Evolutionary conservation across 1,140 invertebrate genomes (phyloP), one percentile per base, ranked within the genome.

Genomic region (Drosophila mayri): DNA sequence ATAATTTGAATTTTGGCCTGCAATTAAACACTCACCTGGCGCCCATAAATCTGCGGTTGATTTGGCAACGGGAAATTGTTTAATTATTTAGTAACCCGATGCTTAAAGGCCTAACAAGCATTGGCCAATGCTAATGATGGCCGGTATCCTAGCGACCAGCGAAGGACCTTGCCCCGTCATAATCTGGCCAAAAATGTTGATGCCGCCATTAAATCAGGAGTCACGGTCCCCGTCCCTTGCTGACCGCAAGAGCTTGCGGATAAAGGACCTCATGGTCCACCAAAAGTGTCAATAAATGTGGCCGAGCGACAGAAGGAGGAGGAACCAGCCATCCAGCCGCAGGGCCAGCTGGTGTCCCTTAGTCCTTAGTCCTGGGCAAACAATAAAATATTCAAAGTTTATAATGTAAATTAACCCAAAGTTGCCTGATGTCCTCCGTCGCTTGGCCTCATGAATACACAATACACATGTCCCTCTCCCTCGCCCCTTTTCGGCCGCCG

Each of bases 381-480:
- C 84, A 88, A 88, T 88, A 88, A 88, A 88, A 88, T 88, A 88
- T 88, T 88, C 84, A 88, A 88, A 88, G 84, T 88, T 88, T 88
- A 88, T 88, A 88, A 90, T 88, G 84, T 90, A 88, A 88, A 88
- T 90, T 88, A 90, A 88, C 85, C 85, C 85, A 85, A 84, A 88
- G 79, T 90, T 67, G 66, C 73, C 67, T 30, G 60, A 64, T 76
- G 66, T 81, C 71, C 83, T 25, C 25, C 60, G 74, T 76, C 37
- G 32, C 68, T 20, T 54, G 47, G 40, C 63, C 38, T 58, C 75
- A 77, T 78, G 75, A 78, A 78, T 78, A 77, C 64, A 70, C 64
- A 78, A 78, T 78, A 49, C 75, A 70, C 55, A 70, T 77, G 75
- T 72, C 52, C 49, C 37, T 30, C 28, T 30, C 28, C 8, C 28